Conservation (phyloP, 2,888 invertebrate species). For the Parascotia fuliginaria region DNA sequence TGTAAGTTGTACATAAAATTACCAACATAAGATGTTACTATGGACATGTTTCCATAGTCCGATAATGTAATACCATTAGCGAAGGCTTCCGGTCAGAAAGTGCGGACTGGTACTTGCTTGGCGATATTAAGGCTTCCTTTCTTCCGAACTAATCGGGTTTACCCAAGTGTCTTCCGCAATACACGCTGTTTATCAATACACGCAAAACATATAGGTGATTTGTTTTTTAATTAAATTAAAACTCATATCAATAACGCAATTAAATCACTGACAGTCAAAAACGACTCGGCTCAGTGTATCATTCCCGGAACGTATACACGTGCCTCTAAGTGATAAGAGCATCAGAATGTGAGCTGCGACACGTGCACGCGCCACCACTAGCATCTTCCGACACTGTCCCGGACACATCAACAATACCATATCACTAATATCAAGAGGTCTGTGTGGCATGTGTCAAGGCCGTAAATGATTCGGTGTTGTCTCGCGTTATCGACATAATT, state of each 20-base stretch:
- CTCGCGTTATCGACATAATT: slow-evolving; percentile 40
- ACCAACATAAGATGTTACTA: too few species aligned
- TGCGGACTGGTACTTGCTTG: slow-evolving; percentile 2
- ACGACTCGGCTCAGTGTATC: slow-evolving; percentile 20
- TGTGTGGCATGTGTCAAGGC: slow-evolving; percentile 19
- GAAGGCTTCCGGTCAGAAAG: slow-evolving; percentile 21
- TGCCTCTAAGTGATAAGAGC: slow-evolving; percentile 28
- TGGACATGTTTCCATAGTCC: background rate
- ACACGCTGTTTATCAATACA: background rate
- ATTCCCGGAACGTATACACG: slow-evolving; percentile 32
- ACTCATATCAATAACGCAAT: background rate
- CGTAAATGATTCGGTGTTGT: slow-evolving; percentile 16
- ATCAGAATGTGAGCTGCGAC: slow-evolving; percentile 17
- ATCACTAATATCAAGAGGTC: slow-evolving; percentile 14
- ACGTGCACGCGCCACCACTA: slow-evolving; percentile 23
- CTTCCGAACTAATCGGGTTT: slow-evolving; percentile 54
- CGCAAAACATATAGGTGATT: background rate
- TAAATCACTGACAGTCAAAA: slow-evolving; percentile 2
- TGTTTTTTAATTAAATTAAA: background rate
- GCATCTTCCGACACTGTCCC: slow-evolving; percentile 1
- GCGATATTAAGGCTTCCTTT: slow-evolving; percentile 49
- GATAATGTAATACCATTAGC: slow-evolving; percentile 23
- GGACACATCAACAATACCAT: slow-evolving; percentile 12
- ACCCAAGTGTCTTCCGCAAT: slow-evolving; percentile 21
- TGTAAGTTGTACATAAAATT: too few species aligned